phyloP scores from a whole-genome alignment of 2,888 invertebrate genomes.

The Drosophila helvetica region DNA sequence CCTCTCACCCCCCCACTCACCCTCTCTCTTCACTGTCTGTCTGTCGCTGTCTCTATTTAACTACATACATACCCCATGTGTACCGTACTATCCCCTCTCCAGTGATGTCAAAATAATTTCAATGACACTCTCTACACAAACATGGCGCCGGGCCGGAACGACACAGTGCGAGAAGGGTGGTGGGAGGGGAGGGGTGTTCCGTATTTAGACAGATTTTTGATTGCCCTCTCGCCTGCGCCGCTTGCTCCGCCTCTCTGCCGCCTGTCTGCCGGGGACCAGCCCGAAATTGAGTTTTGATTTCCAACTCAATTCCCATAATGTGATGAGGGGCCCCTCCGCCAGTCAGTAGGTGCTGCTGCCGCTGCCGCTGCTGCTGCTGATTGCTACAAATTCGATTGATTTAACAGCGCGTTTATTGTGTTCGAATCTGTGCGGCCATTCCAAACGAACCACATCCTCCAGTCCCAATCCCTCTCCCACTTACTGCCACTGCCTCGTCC shows the following conservation, averaged over 20 bases:
- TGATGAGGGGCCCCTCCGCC: slow-evolving; percentile 14
- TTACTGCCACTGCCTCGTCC: slow-evolving; percentile 3
- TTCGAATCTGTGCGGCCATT: slow-evolving; percentile 9
- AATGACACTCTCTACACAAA: slow-evolving; percentile 55
- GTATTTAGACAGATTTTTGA: slow-evolving; percentile 77
- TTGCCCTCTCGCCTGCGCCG: slow-evolving; percentile 33
- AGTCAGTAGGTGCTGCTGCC: not conserved
- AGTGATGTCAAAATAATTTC: slow-evolving; percentile 75
- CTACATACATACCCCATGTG: slow-evolving; percentile 9
- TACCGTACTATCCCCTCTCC: slow-evolving; percentile 9
- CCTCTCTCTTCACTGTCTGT: slow-evolving; percentile 15
- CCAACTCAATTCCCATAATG: slow-evolving; percentile 60
- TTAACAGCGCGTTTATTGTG: slow-evolving; percentile 59
- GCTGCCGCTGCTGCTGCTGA: slow-evolving; percentile 43
- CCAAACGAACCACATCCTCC: slow-evolving; percentile 3
- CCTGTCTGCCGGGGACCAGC: slow-evolving; percentile 8
- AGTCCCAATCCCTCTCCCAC: not conserved
- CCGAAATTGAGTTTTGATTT: slow-evolving; percentile 77
- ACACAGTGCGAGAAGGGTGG: not conserved
- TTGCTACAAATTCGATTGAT: slow-evolving; percentile 79
- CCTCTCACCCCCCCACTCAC: not conserved
- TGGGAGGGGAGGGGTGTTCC: slow-evolving; percentile 13
- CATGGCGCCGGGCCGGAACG: slow-evolving; percentile 2
- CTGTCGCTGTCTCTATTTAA: slow-evolving; percentile 22
- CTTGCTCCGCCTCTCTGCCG: not conserved